A percentile compares a stretch with the other conserved stretches of the same genome.
Evolutionary conservation across 2,797 vertebrate genomes (phyloP).

Genomic region (Tympanoctomys barrerae): DNA sequence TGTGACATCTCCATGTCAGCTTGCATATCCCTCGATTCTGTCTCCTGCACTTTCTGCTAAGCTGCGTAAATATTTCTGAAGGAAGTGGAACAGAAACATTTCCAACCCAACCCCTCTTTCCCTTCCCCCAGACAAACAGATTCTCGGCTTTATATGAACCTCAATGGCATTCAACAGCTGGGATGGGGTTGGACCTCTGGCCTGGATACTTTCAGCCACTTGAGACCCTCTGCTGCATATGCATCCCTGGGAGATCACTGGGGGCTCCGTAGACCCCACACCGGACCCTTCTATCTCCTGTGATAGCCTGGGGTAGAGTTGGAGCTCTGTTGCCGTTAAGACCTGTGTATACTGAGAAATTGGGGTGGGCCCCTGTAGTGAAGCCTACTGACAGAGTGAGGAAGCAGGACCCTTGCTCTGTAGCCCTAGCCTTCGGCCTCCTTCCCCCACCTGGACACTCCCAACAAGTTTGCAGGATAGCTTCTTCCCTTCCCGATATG

Average conservation of each 20-base stretch:
- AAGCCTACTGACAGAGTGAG: background rate
- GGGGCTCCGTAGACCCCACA: accelerated
- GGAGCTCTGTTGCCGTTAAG: background rate
- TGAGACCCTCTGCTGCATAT: too few species aligned
- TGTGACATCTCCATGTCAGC: background rate
- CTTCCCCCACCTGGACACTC: background rate
- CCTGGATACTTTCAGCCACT: accelerated
- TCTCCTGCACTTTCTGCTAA: background rate
- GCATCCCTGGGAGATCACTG: accelerated
- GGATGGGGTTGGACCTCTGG: accelerated
- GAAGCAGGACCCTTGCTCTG: background rate
- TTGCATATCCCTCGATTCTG: background rate
- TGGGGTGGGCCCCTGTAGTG: accelerated
- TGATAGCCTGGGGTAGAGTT: background rate
- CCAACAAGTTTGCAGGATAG: accelerated
- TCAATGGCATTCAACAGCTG: accelerated
- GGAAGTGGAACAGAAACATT: background rate
- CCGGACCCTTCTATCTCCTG: accelerated
- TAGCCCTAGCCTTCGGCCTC: background rate
- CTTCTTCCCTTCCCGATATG: background rate
- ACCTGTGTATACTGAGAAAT: background rate
- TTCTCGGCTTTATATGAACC: background rate
- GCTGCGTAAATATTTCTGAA: background rate
- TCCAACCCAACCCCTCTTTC: accelerated
- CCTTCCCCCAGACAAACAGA: background rate